phyloP scores from a whole-genome alignment of 92 coral and sea anemone species.

The Phenganax stokvisi region DNA sequence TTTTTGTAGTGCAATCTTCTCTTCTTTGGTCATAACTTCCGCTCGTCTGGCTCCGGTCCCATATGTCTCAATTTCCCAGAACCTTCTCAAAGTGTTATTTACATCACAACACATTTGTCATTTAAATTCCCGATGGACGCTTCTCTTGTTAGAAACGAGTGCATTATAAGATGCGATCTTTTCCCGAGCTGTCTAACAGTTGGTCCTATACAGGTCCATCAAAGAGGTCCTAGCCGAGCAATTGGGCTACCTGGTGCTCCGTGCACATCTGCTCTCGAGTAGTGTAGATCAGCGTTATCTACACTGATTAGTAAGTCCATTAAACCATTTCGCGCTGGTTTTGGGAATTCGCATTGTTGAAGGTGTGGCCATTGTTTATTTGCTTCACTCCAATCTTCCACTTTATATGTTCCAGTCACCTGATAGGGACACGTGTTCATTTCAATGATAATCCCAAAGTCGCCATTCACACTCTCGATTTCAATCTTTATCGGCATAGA shows the following conservation, averaged over 20 bases:
- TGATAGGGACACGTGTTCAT: too few relatives aligned
- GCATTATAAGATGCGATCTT: slow-evolving; percentile 30
- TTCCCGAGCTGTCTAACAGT: neutral
- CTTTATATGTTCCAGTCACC: too few relatives aligned
- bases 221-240: slow-evolving; percentile 8
- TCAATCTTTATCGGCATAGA: too few relatives aligned
- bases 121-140: neutral
- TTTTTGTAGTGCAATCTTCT: slow-evolving; percentile 15
- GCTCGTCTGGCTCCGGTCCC: slow-evolving; percentile 17
- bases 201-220: neutral
- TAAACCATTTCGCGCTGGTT: too few relatives aligned
- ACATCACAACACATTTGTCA: neutral
- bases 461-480: too few relatives aligned
- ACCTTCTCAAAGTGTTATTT: slow-evolving; percentile 16
- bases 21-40: slow-evolving; percentile 22
- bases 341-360: too few relatives aligned
- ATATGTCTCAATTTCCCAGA: slow-evolving; percentile 25
- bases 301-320: too few relatives aligned
- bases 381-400: too few relatives aligned
- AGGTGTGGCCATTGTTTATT: too few relatives aligned
- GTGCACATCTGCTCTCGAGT: neutral
- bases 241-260: slow-evolving; percentile 10
- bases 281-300: too few relatives aligned
- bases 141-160: slow-evolving; percentile 8
- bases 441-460: too few relatives aligned